Percentiles rank a stretch among this genome's conserved stretches.
phyloP scores from a whole-genome alignment of 2,888 invertebrate genomes.

The Eupithecia abbreviata region DNA sequence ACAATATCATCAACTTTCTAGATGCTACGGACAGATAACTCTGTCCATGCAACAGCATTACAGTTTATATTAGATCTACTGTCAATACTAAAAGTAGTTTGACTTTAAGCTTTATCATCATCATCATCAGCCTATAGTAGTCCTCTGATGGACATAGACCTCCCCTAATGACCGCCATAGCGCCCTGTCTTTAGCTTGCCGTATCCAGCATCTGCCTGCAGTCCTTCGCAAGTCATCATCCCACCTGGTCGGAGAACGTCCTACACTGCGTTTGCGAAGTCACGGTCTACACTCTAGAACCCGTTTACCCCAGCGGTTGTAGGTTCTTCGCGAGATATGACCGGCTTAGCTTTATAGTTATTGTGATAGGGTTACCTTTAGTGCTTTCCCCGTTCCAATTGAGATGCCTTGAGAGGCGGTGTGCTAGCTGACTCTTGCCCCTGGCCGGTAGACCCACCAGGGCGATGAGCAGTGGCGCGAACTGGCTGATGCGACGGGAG shows the following conservation, averaged over 20 bases:
- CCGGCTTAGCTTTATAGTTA: neutral
- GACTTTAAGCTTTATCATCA: neutral
- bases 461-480: slow-evolving; percentile 90
- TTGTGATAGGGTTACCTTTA: slow-evolving; percentile 83
- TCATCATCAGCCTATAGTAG: no score
- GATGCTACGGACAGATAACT: neutral
- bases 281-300: no score
- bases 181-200: no score
- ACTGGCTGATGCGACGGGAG: slow-evolving; percentile 77
- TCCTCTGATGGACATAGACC: no score
- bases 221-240: no score
- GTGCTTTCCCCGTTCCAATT: slow-evolving; percentile 96
- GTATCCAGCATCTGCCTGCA: no score
- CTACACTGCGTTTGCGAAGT: no score
- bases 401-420: slow-evolving; percentile 92
- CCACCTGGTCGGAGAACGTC: no score
- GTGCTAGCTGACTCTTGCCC: slow-evolving; percentile 96
- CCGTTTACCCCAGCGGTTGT: no score
- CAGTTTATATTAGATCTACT: neutral
- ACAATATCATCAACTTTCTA: neutral
- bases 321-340: no score
- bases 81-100: neutral
- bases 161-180: no score
- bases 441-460: slow-evolving; percentile 96
- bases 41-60: neutral